These are phyloP conservation scores for Trachemys scripta DNA, from an alignment of 2,113 vertebrate species.

Conservation along the genomic window DNA sequence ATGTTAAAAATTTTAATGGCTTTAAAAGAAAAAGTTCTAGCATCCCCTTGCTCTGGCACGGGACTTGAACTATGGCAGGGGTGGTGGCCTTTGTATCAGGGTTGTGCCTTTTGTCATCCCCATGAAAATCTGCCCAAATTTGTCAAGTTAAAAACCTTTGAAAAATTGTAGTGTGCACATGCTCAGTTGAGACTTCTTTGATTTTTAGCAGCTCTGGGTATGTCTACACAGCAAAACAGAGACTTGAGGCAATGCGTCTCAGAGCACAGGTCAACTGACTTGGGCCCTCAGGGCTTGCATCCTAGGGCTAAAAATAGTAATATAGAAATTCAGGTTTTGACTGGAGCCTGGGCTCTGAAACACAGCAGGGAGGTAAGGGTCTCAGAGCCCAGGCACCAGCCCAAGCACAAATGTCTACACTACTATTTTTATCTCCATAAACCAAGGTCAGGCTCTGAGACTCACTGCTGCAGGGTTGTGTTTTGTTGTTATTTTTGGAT, in stretches of 20 bases:
- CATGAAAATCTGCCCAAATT: neutral
- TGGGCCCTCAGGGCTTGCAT: neutral
- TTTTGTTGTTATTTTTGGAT: neutral
- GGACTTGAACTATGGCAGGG: neutral
- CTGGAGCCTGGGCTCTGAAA: too few species aligned
- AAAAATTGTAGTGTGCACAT: neutral
- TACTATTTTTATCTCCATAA: neutral
- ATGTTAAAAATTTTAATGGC: neutral
- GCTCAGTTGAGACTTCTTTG: neutral
- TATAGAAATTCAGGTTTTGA: too few species aligned
- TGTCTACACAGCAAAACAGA: neutral
- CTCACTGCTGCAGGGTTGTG: neutral
- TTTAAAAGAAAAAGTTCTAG: neutral
- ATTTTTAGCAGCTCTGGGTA: neutral
- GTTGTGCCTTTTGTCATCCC: neutral
- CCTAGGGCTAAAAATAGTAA: neutral
- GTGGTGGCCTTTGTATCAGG: neutral
- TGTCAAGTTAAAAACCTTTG: neutral
- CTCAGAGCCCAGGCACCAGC: neutral
- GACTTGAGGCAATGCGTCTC: neutral
- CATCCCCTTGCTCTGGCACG: rapidly evolving
- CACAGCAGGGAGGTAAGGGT: neutral
- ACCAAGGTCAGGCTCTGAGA: neutral
- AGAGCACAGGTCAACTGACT: neutral
- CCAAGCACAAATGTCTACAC: neutral